Conservation (phyloP, 2,113 vertebrate genomes). For the Mus pahari region DNA sequence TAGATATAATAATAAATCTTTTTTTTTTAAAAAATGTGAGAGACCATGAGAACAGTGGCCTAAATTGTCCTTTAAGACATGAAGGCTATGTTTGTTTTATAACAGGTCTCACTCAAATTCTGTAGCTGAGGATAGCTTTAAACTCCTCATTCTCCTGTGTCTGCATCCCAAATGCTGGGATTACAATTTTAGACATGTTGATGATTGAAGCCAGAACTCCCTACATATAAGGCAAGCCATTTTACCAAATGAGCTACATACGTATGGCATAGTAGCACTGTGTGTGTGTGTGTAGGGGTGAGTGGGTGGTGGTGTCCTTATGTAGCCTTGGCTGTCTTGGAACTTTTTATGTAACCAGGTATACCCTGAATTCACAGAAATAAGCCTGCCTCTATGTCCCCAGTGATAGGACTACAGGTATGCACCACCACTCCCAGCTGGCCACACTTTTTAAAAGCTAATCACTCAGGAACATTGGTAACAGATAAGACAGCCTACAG, state of each 20-base stretch:
- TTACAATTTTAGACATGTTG: too few relatives aligned
- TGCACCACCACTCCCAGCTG: background rate
- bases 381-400: background rate
- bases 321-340: background rate
- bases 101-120: background rate
- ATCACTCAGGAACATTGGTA: background rate
- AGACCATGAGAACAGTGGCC: background rate
- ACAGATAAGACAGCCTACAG: background rate
- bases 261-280: background rate
- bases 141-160: background rate
- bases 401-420: too few relatives aligned
- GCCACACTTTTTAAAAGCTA: background rate
- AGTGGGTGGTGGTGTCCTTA: background rate
- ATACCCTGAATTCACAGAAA: background rate
- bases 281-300: background rate
- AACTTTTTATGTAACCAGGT: background rate
- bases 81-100: background rate
- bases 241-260: background rate
- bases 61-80: background rate
- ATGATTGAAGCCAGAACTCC: background rate
- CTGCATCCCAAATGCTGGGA: background rate
- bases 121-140: background rate
- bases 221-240: background rate
- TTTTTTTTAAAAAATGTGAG: background rate
- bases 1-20: too few relatives aligned